These are phyloP conservation scores for Drosophila mayaguana DNA, from an alignment of 2,888 invertebrate species.

Conservation along the genomic window DNA sequence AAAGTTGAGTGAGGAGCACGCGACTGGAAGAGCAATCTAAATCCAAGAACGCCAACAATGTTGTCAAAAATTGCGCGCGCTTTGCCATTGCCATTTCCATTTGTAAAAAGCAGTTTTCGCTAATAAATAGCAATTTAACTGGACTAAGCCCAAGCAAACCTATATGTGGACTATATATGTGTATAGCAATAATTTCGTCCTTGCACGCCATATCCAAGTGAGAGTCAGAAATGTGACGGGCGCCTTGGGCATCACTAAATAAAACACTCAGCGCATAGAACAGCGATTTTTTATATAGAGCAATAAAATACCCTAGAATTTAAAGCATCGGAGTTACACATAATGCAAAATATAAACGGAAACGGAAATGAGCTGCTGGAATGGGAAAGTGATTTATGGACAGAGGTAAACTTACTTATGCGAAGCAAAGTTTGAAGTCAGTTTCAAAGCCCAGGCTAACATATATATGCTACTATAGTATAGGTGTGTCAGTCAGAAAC, in stretches of 20 bases:
- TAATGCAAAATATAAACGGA: background rate
- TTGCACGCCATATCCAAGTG: slow-evolving; percentile 45
- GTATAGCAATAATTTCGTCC: slow-evolving; percentile 33
- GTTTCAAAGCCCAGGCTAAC: too few species aligned
- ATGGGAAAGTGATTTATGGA: background rate
- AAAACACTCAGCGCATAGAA: background rate
- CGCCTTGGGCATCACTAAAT: slow-evolving; percentile 15
- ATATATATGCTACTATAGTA: too few species aligned
- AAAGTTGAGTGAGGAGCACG: slow-evolving; percentile 44
- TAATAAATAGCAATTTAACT: slow-evolving; percentile 68
- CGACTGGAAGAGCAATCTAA: slow-evolving; percentile 42
- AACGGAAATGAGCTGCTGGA: background rate
- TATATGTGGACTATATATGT: slow-evolving; percentile 18
- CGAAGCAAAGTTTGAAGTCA: too few species aligned
- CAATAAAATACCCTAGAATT: background rate
- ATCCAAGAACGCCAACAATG: slow-evolving; percentile 35
- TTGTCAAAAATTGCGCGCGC: slow-evolving; percentile 59
- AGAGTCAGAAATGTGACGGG: slow-evolving; percentile 31
- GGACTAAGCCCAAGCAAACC: slow-evolving; percentile 64
- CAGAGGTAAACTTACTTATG: too few species aligned
- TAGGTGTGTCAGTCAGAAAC: background rate
- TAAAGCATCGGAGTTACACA: background rate
- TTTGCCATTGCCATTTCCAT: slow-evolving; percentile 48
- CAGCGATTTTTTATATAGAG: background rate
- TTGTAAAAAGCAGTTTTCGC: slow-evolving; percentile 22